Percentiles rank a stretch among this genome's conserved stretches.
Evolutionary conservation across 2,113 vertebrate species (phyloP).

Genomic region (Dasyornis broadbenti): DNA sequence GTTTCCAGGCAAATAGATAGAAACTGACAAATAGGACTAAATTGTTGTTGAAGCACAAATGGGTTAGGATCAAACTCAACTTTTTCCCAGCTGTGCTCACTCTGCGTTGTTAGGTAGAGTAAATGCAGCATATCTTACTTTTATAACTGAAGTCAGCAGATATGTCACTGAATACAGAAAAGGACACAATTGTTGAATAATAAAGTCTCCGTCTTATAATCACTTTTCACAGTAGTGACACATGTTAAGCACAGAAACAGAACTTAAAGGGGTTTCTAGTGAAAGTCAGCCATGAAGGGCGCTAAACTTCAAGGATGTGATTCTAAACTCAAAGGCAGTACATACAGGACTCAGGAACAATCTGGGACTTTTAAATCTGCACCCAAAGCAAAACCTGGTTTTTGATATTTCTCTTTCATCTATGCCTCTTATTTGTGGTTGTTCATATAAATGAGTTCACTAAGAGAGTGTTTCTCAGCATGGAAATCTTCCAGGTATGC

Average conservation of each 20-base stretch:
- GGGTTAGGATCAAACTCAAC: neutral
- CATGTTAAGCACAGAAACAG: neutral
- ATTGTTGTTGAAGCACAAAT: neutral
- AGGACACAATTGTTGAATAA: neutral
- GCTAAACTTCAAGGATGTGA: neutral
- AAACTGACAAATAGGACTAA: neutral
- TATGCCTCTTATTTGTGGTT: neutral
- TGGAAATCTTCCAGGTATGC: neutral
- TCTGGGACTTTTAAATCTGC: neutral
- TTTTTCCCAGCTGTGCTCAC: neutral
- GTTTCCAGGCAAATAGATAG: neutral
- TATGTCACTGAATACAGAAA: neutral
- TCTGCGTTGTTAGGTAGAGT: neutral
- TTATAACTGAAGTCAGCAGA: neutral
- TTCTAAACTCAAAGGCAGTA: neutral
- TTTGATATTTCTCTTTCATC: neutral
- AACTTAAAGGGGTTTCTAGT: neutral
- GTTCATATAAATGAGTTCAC: neutral
- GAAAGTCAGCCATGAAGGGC: neutral
- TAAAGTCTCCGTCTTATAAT: neutral
- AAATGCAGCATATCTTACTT: neutral
- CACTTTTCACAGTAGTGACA: neutral
- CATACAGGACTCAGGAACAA: neutral
- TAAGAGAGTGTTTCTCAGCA: neutral
- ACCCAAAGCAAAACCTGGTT: neutral